Conservation (phyloP, 2,113 vertebrate species). For the Pseudorhombus dupliciocellatus region DNA sequence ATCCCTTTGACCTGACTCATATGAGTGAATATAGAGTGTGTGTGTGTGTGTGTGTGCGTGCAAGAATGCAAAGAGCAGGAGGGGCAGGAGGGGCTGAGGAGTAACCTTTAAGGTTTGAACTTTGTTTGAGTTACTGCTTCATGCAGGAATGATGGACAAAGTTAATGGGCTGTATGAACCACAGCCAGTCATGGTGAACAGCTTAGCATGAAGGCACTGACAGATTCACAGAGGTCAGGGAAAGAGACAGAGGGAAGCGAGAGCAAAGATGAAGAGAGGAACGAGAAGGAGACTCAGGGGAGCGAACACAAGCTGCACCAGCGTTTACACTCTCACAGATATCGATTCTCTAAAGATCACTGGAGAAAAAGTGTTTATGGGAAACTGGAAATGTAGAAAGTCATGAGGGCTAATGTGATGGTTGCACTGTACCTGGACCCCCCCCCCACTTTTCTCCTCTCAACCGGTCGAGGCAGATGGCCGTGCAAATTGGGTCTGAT, state of each 20-base stretch:
- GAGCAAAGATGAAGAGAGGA: background rate
- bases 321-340: too few species aligned
- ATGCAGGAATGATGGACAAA: constrained; percentile 61
- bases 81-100: constrained; percentile 16
- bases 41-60: constrained; percentile 11
- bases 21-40: constrained; percentile 16
- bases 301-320: background rate
- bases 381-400: too few species aligned
- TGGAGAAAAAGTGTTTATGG: too few species aligned
- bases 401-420: too few species aligned
- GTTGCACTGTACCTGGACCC: too few species aligned
- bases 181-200: constrained; percentile 48
- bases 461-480: background rate
- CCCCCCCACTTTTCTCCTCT: background rate
- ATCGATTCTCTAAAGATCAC: too few species aligned
- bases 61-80: background rate
- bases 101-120: constrained; percentile 33
- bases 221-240: constrained; percentile 43
- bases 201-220: constrained; percentile 52
- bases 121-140: constrained; percentile 53
- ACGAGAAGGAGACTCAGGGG: background rate
- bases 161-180: constrained; percentile 60
- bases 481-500: background rate
- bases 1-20: constrained; percentile 49
- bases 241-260: background rate